phyloP scores from a whole-genome alignment of 1,140 invertebrate species.

The Octopus sinensis region DNA sequence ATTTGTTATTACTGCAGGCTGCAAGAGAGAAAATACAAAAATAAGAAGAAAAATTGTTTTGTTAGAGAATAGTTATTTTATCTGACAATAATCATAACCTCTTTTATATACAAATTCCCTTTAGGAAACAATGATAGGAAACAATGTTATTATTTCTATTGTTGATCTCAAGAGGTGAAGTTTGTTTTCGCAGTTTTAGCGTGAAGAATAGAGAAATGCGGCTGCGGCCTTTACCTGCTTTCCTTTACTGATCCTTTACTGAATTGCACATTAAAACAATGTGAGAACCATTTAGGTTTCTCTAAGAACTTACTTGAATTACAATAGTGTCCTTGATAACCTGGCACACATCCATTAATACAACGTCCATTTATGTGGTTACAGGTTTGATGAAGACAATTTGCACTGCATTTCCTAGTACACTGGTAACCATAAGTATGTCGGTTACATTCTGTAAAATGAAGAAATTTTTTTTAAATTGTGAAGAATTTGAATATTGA shows the following conservation, averaged over 20 bases:
- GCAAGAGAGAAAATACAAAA: not conserved
- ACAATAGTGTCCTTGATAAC: not conserved
- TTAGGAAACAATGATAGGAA: too few relatives aligned
- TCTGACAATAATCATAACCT: too few relatives aligned
- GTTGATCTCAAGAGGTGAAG: too few relatives aligned
- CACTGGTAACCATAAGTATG: not conserved
- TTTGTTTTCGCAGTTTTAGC: too few relatives aligned
- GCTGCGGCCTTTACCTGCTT: too few relatives aligned
- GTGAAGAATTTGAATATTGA: too few relatives aligned
- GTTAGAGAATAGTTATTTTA: not conserved
- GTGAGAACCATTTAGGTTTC: too few relatives aligned
- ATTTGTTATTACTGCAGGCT: conserved; percentile 2
- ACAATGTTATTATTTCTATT: too few relatives aligned
- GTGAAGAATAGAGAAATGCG: too few relatives aligned
- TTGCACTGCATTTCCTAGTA: not conserved
- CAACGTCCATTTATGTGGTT: conserved; percentile 8
- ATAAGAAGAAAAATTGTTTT: not conserved
- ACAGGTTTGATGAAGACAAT: not conserved
- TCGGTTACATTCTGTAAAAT: not conserved
- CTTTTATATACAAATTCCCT: too few relatives aligned
- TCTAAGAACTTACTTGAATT: not conserved
- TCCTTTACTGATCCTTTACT: too few relatives aligned
- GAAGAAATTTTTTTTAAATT: not conserved
- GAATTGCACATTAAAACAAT: too few relatives aligned
- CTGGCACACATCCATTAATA: not conserved